Percentiles rank a stretch among this genome's conserved stretches.
Conservation (phyloP, 2,113 vertebrate genomes). For the Tonatia bakeri region DNA sequence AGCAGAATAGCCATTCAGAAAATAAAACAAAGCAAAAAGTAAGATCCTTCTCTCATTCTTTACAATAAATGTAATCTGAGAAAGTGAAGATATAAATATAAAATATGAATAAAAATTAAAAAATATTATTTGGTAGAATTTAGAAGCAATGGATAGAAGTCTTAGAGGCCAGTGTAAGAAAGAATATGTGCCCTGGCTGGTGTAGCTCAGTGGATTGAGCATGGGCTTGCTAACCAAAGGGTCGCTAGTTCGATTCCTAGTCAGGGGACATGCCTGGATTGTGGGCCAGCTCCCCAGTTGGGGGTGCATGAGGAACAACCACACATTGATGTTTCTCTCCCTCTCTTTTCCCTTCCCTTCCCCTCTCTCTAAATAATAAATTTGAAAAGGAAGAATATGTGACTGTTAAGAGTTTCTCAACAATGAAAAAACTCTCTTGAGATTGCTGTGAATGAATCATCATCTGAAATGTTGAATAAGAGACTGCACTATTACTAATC, state of each 20-base stretch:
- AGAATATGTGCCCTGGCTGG: neutral
- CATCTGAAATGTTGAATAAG: neutral
- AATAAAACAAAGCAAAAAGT: neutral
- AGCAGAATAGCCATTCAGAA: neutral
- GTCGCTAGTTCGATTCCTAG: too few species aligned
- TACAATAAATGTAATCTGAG: neutral
- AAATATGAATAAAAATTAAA: neutral
- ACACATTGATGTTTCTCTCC: too few species aligned
- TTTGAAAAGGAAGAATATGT: neutral
- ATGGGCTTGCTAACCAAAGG: too few species aligned
- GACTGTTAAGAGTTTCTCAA: neutral
- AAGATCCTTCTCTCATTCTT: neutral
- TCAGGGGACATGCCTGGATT: too few species aligned
- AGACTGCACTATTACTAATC: neutral
- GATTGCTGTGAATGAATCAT: neutral
- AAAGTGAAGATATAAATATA: neutral
- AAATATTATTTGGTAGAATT: neutral
- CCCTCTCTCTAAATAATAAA: too few species aligned
- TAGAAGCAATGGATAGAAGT: neutral
- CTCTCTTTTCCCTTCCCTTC: too few species aligned
- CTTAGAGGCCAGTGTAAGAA: neutral
- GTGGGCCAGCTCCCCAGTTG: too few species aligned
- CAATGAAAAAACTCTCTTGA: neutral
- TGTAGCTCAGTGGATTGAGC: too few species aligned
- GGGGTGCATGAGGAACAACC: too few species aligned